phyloP scores from a whole-genome alignment of 30 jellyfish, hydroid and myxozoan genomes.

The Nemopilema nomurai region DNA sequence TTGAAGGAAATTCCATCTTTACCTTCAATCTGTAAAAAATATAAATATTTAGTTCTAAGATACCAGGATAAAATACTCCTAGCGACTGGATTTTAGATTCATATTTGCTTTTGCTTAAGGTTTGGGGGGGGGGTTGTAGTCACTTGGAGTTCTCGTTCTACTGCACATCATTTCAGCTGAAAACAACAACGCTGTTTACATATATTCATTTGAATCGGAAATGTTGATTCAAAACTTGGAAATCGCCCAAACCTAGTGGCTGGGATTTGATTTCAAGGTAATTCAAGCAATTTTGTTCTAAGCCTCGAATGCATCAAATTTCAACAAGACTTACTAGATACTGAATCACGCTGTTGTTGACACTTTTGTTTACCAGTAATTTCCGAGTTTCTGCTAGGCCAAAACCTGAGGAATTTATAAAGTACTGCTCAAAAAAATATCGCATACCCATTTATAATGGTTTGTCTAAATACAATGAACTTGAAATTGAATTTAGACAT shows the following conservation, averaged over 20 bases:
- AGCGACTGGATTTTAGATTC: neutral
- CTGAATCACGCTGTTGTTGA: too few relatives aligned
- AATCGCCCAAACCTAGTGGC: neutral
- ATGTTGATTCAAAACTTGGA: neutral
- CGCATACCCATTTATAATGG: neutral
- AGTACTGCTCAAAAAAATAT: conserved; percentile 25
- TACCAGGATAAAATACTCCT: neutral
- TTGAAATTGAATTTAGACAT: neutral
- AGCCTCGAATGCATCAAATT: too few relatives aligned
- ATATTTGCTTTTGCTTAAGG: neutral
- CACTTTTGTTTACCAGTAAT: too few relatives aligned
- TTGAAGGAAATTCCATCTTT: neutral
- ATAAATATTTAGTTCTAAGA: neutral
- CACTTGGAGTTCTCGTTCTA: neutral
- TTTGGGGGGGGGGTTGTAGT: neutral
- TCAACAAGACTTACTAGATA: too few relatives aligned
- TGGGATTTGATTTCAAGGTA: neutral
- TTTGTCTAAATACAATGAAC: neutral
- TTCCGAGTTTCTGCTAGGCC: conserved; percentile 11
- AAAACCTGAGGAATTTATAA: conserved; percentile 29
- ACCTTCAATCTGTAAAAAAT: neutral
- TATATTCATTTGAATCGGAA: neutral
- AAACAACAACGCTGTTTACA: neutral
- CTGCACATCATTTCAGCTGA: neutral
- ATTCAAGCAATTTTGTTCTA: neutral